A percentile compares a stretch with the other conserved stretches of the same genome.
Evolutionary conservation across 2,888 invertebrate genomes (phyloP).

Genomic region (Salticus scenicus): DNA sequence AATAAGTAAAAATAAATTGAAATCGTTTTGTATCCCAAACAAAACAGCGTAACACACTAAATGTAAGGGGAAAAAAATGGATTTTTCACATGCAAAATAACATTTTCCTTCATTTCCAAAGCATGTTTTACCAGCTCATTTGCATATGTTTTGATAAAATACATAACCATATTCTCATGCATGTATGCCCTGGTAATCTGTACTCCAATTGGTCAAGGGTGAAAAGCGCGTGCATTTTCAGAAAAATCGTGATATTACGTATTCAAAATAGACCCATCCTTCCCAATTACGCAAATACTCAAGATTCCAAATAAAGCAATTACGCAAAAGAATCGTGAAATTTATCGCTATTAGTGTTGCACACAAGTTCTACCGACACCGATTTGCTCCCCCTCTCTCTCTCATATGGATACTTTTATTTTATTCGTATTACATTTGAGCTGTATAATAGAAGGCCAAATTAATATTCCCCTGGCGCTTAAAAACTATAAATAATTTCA

Average conservation of each 20-base stretch:
- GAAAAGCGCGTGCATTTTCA: not conserved
- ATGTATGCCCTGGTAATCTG: too few species aligned
- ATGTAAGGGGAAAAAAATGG: too few species aligned
- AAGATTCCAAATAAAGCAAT: conserved; percentile 1
- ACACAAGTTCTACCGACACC: not conserved
- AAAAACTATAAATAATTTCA: not conserved
- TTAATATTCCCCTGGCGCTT: not conserved
- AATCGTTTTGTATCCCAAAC: too few species aligned
- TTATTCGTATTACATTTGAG: not conserved
- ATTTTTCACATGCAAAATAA: too few species aligned
- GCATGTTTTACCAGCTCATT: too few species aligned
- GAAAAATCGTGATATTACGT: not conserved
- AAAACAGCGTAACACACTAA: too few species aligned
- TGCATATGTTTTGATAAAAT: too few species aligned
- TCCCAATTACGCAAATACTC: not conserved
- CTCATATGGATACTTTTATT: not conserved
- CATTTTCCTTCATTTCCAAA: too few species aligned
- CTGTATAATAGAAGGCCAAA: not conserved
- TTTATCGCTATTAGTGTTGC: not conserved
- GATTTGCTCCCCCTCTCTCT: not conserved
- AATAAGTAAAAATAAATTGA: too few species aligned
- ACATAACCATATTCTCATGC: too few species aligned
- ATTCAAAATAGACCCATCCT: not conserved
- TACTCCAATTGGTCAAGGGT: too few species aligned
- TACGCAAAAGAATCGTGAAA: not conserved